phyloP scores from a whole-genome alignment of 2,888 invertebrate species.

The Plagodis pulveraria region DNA sequence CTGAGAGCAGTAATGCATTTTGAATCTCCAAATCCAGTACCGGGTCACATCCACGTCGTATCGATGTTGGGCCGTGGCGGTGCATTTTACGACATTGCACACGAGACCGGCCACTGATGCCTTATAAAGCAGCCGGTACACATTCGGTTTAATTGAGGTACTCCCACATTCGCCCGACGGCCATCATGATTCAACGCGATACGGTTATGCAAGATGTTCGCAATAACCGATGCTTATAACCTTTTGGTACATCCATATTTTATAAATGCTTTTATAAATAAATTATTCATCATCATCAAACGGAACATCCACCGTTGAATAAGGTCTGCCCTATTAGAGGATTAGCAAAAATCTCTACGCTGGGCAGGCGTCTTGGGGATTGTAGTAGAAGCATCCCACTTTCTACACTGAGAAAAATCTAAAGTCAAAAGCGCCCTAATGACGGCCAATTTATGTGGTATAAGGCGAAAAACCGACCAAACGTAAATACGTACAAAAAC shows the following conservation, averaged over 20 bases:
- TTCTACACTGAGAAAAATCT: too few relatives aligned
- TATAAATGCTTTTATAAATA: too few relatives aligned
- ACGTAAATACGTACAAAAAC: too few relatives aligned
- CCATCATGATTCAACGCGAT: slow-evolving; percentile 9
- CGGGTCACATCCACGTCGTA: not conserved
- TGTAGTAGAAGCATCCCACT: too few relatives aligned
- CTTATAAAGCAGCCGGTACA: slow-evolving; percentile 22
- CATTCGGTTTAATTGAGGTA: slow-evolving; percentile 19
- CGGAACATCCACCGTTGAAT: too few relatives aligned
- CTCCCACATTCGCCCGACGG: slow-evolving; percentile 18
- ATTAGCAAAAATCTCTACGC: too few relatives aligned
- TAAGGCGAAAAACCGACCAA: too few relatives aligned
- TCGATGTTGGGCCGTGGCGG: slow-evolving; percentile 2
- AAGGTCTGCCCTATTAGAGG: too few relatives aligned
- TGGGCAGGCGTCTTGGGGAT: too few relatives aligned
- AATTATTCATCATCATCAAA: too few relatives aligned
- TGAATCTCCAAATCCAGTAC: slow-evolving; percentile 4
- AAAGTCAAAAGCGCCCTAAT: too few relatives aligned
- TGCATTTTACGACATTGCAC: slow-evolving; percentile 5
- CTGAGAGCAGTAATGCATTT: not conserved
- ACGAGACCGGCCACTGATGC: slow-evolving; percentile 5
- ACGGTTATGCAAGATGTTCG: not conserved
- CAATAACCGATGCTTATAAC: not conserved
- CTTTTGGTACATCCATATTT: not conserved
- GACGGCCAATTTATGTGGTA: too few relatives aligned